A percentile compares a stretch with the other conserved stretches of the same genome.
Evolutionary conservation across 37 sponge, comb jelly and placozoan genomes (phyloP).

Genomic region (Eunapius fragilis): DNA sequence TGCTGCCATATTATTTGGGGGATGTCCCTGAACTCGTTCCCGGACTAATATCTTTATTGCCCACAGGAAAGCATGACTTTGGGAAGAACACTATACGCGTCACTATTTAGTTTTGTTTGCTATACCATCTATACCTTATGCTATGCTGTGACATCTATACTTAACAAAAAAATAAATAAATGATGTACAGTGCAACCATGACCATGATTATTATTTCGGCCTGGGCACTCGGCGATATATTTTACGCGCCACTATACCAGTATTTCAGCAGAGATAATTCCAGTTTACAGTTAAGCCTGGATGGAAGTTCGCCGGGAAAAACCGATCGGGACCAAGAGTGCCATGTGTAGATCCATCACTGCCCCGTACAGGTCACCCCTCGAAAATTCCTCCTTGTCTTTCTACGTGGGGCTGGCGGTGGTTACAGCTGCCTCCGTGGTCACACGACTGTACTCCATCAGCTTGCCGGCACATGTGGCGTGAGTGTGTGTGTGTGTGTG

Average conservation of each 20-base stretch:
- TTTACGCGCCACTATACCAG: not conserved
- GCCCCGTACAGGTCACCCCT: constrained; percentile 44
- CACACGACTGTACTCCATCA: constrained; percentile 80
- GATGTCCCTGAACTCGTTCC: no score
- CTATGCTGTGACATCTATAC: no score
- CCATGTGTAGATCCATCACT: not conserved
- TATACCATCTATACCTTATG: no score
- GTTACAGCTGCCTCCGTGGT: constrained; percentile 45
- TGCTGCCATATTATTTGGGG: no score
- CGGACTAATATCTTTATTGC: no score
- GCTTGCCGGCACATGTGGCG: constrained; percentile 84
- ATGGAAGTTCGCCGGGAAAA: not conserved
- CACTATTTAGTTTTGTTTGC: no score
- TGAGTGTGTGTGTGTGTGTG: constrained; percentile 41
- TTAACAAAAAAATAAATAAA: no score
- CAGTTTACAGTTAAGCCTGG: not conserved
- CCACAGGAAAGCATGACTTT: no score
- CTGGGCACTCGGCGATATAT: not conserved
- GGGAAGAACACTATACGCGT: no score
- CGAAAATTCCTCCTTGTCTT: constrained; percentile 24
- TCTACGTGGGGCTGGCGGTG: constrained; percentile 46
- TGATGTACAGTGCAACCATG: not conserved
- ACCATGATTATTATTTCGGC: not conserved
- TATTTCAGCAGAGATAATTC: no score
- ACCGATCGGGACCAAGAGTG: not conserved